Evolutionary conservation across 1,140 invertebrate genomes (phyloP).

Genomic region (Procambarus clarkii): DNA sequence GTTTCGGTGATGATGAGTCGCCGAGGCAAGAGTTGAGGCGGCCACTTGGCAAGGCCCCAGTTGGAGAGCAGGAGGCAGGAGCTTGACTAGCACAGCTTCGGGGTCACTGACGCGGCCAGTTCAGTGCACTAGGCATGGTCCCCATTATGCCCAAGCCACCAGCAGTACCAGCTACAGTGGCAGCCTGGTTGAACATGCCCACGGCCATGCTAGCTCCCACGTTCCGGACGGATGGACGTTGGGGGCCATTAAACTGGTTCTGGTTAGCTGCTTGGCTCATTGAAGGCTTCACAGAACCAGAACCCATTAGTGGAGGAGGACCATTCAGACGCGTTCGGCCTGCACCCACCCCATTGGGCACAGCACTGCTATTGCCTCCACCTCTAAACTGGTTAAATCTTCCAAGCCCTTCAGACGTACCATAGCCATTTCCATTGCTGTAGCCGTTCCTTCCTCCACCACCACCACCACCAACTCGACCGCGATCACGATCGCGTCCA

Average conservation of each 20-base stretch:
- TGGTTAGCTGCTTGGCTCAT: conserved; percentile 55
- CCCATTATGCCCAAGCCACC: conserved; percentile 68
- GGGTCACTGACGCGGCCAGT: conserved; percentile 67
- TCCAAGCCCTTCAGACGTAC: conserved; percentile 66
- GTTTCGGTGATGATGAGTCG: conserved; percentile 68
- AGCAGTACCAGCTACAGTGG: not conserved
- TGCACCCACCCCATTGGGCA: conserved; percentile 61
- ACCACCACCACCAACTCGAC: conserved; percentile 55
- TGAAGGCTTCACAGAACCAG: conserved; percentile 51
- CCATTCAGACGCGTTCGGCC: conserved; percentile 47
- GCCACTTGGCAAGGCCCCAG: conserved; percentile 69
- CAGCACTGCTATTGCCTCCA: conserved; percentile 60
- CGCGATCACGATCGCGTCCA: conserved; percentile 55
- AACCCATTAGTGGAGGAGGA: conserved; percentile 65
- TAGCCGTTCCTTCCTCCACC: conserved; percentile 71
- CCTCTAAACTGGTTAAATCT: conserved; percentile 66
- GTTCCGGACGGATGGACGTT: conserved; percentile 64
- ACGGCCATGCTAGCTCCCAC: conserved; percentile 54
- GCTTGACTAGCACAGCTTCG: conserved; percentile 64
- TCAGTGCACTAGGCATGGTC: conserved; percentile 67
- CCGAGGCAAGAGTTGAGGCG: conserved; percentile 63
- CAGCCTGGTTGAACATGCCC: conserved; percentile 63
- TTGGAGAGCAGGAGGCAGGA: conserved; percentile 58
- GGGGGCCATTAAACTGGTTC: conserved; percentile 60
- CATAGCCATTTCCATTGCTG: conserved; percentile 71